A percentile compares a stretch with the other conserved stretches of the same genome.
Conservation (phyloP, 2,797 vertebrate genomes). For the Notolepis coatsorum region DNA sequence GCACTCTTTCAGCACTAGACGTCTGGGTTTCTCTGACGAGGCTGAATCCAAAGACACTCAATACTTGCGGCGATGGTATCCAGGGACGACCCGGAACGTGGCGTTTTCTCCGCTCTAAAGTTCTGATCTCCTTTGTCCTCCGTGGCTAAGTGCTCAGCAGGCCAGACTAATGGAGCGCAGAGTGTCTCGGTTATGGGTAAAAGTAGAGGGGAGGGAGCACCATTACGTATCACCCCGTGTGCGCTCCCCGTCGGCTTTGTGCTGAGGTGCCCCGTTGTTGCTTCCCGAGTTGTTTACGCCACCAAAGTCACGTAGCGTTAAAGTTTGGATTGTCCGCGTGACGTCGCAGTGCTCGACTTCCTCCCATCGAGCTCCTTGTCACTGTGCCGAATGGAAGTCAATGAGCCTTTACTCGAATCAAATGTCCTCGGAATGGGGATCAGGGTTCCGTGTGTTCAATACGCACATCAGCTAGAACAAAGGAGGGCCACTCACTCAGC, state of each 20-base stretch:
- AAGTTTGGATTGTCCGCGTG: constrained; percentile 40
- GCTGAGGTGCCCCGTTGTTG: constrained; percentile 36
- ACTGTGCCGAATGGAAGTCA: constrained; percentile 18
- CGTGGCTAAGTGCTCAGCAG: constrained; percentile 19
- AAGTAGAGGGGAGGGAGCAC: constrained; percentile 22
- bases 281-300: constrained; percentile 54
- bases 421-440: constrained; percentile 51
- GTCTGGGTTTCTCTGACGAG: no score
- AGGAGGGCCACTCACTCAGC: constrained; percentile 33
- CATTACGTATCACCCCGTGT: constrained; percentile 35
- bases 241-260: constrained; percentile 45
- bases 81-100: no score
- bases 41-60: no score
- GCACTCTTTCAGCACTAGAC: no score
- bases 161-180: constrained; percentile 27
- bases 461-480: constrained; percentile 52
- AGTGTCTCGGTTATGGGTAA: constrained; percentile 19
- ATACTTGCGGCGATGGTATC: no score
- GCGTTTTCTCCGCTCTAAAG: background rate
- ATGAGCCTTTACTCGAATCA: constrained; percentile 45
- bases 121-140: background rate
- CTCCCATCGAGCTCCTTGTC: constrained; percentile 4
- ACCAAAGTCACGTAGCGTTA: constrained; percentile 56
- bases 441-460: constrained; percentile 46
- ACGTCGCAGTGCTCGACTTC: constrained; percentile 8